phyloP scores from a whole-genome alignment of 2,113 vertebrate genomes.

The Chaetura pelagica region DNA sequence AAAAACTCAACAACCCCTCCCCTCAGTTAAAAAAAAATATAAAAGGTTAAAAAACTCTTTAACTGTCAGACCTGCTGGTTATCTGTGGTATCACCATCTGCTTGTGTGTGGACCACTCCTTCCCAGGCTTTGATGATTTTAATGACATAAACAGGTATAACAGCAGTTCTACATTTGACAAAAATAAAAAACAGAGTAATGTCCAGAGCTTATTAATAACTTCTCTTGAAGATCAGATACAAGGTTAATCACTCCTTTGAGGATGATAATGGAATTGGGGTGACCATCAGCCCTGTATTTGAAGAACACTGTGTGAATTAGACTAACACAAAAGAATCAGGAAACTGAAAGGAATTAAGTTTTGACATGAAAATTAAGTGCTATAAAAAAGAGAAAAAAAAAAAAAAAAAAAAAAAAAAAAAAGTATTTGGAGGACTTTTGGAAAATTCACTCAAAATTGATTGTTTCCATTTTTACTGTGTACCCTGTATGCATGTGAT shows the following conservation, averaged over 20 bases:
- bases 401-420: too few species aligned
- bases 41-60: neutral
- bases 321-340: neutral
- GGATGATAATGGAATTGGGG: neutral
- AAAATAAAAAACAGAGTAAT: neutral
- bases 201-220: neutral
- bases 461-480: neutral
- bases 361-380: neutral
- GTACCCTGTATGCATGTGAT: too few species aligned
- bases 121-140: neutral
- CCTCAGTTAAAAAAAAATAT: neutral
- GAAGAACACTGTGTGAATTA: neutral
- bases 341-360: neutral
- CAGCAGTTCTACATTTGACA: neutral
- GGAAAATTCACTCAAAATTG: neutral
- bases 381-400: too few species aligned
- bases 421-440: neutral
- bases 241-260: neutral
- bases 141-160: neutral
- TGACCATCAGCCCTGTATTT: neutral
- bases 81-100: neutral
- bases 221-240: neutral
- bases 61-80: neutral
- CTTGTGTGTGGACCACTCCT: neutral
- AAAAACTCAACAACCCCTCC: rapidly evolving